A percentile compares a stretch with the other conserved stretches of the same genome.
These are phyloP conservation scores for Channa maculata DNA, from an alignment of 2,113 vertebrate genomes.

Conservation along the genomic window DNA sequence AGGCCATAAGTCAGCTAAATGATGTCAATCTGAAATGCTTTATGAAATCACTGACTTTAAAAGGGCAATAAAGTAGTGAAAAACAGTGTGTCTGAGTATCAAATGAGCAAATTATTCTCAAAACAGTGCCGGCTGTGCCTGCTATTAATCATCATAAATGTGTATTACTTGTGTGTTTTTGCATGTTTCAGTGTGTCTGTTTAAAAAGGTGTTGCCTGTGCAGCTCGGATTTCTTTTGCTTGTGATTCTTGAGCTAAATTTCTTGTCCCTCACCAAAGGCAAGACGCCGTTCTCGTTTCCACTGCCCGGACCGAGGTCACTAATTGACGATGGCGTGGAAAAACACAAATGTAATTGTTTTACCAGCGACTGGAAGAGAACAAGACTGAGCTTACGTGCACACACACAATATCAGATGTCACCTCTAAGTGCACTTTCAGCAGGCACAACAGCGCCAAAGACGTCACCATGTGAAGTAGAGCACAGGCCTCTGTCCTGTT, in stretches of 20 bases:
- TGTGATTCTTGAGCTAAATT: slow-evolving; percentile 27
- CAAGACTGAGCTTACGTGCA: slow-evolving; percentile 37
- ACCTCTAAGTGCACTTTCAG: slow-evolving; percentile 33
- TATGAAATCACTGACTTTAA: slow-evolving; percentile 37
- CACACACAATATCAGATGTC: slow-evolving; percentile 54
- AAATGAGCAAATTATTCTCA: slow-evolving; percentile 15
- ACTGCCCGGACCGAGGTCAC: slow-evolving; percentile 3
- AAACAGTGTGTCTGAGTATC: background rate
- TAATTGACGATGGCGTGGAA: slow-evolving; percentile 46
- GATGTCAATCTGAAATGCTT: slow-evolving; percentile 28
- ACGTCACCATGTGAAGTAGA: slow-evolving; percentile 13
- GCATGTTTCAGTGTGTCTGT: slow-evolving; percentile 4
- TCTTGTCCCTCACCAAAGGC: slow-evolving; percentile 15
- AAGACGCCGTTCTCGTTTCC: slow-evolving; percentile 31
- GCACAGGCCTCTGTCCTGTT: slow-evolving; percentile 14
- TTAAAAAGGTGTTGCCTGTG: background rate
- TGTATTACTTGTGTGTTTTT: slow-evolving; percentile 8
- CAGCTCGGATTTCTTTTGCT: slow-evolving; percentile 33
- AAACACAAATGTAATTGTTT: slow-evolving; percentile 56
- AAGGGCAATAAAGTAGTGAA: slow-evolving; percentile 7
- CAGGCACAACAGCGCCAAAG: slow-evolving; percentile 11
- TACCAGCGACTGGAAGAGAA: slow-evolving; percentile 53
- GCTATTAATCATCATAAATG: slow-evolving; percentile 42
- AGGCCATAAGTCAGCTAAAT: slow-evolving; percentile 42
- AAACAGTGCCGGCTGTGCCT: slow-evolving; percentile 1